These are phyloP conservation scores for Mongoloraphidia duomilia DNA, from an alignment of 2,888 invertebrate species.

Conservation along the genomic window DNA sequence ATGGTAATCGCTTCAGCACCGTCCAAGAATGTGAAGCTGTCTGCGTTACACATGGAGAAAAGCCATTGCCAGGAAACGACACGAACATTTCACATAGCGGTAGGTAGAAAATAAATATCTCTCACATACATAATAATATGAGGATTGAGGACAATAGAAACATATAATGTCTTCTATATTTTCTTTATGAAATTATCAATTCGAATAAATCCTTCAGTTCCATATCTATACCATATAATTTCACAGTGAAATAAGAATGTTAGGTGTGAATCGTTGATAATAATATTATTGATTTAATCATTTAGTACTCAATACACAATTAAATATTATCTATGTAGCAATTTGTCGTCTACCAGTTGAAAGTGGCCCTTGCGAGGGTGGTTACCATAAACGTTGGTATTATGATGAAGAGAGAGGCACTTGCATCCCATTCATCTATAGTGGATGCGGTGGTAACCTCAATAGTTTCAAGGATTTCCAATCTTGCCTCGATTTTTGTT, in stretches of 20 bases:
- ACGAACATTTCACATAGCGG: constrained; percentile 26
- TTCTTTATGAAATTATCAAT: too few relatives aligned
- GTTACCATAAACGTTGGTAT: constrained; percentile 50
- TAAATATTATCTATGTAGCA: constrained; percentile 26
- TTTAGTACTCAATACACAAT: constrained; percentile 10
- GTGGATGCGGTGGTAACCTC: constrained; percentile 75
- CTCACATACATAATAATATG: background rate
- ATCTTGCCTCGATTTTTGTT: constrained; percentile 50
- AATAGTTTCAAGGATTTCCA: constrained; percentile 70
- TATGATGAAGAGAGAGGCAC: constrained; percentile 51
- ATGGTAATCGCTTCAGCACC: constrained; percentile 68
- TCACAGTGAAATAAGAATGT: background rate
- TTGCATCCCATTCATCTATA: constrained; percentile 69
- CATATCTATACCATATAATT: too few relatives aligned
- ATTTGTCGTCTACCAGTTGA: constrained; percentile 50
- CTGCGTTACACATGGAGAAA: constrained; percentile 48
- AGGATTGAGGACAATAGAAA: background rate
- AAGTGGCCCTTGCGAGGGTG: constrained; percentile 42
- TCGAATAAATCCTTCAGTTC: too few relatives aligned
- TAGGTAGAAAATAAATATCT: constrained; percentile 13
- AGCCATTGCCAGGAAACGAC: constrained; percentile 29
- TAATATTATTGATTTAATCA: constrained; percentile 9
- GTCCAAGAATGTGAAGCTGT: constrained; percentile 58
- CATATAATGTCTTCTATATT: background rate
- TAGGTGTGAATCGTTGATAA: background rate